A percentile compares a stretch with the other conserved stretches of the same genome.
These are phyloP conservation scores for Sebastes schlegelii DNA, from an alignment of 2,113 vertebrate species.

Conservation along the genomic window DNA sequence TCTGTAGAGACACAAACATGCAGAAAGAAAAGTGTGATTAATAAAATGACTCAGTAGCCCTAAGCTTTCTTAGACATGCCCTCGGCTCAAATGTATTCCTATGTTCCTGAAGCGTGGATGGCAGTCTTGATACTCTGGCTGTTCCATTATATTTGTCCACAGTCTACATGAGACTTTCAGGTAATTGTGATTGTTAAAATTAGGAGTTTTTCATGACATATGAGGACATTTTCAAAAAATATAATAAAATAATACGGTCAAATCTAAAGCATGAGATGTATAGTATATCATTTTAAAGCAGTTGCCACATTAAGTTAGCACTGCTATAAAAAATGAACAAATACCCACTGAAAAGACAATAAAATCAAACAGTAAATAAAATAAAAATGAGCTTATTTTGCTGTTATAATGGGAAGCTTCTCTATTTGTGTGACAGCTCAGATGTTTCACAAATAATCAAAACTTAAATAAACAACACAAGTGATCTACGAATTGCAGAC, in stretches of 20 bases:
- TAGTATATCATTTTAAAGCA: background rate
- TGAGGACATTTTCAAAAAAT: background rate
- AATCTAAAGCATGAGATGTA: background rate
- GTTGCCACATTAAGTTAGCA: background rate
- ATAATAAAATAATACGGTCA: background rate
- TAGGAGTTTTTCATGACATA: background rate
- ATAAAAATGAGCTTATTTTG: background rate
- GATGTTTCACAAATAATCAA: constrained; percentile 9
- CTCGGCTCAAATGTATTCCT: background rate
- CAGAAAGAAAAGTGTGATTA: constrained; percentile 1
- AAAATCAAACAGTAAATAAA: constrained; percentile 1
- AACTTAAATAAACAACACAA: background rate
- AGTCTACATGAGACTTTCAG: background rate
- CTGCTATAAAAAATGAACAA: background rate
- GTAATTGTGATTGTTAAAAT: background rate
- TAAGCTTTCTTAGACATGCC: background rate
- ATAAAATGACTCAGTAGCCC: background rate
- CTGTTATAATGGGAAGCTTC: background rate
- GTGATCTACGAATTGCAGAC: background rate
- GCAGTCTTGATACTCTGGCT: background rate
- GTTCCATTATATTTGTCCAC: background rate
- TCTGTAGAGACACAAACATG: constrained; percentile 66
- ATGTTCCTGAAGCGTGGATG: background rate
- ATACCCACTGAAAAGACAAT: background rate
- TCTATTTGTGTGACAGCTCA: background rate